Evolutionary conservation across 2,888 invertebrate genomes (phyloP).

Genomic region (Eudasyphora cyanicolor): DNA sequence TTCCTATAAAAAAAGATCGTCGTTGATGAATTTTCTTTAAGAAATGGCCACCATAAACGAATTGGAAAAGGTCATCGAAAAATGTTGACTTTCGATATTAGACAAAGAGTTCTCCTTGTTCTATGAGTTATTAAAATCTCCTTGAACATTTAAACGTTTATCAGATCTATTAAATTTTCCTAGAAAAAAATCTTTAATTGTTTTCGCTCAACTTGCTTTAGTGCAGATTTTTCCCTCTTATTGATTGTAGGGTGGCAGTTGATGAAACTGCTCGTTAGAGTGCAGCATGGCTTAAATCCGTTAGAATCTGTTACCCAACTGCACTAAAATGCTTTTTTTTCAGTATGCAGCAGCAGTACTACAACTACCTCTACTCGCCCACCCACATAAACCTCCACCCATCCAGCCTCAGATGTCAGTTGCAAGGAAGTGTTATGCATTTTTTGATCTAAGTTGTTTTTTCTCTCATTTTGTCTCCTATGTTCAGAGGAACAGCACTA

Average conservation of each 20-base stretch:
- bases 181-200: no score
- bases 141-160: no score
- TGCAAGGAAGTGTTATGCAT: not conserved
- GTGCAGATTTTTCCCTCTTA: not conserved
- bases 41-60: no score
- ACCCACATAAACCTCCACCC: not conserved
- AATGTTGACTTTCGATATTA: no score
- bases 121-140: no score
- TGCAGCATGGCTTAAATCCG: slow-evolving; percentile 5
- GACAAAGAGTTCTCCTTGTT: no score
- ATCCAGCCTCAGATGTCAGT: not conserved
- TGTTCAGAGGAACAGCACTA: not conserved
- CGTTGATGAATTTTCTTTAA: no score
- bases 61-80: no score
- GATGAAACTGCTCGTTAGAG: slow-evolving; percentile 3
- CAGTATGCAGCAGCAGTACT: no score
- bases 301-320: not conserved
- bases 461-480: not conserved
- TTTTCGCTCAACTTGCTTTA: not conserved
- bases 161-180: no score
- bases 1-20: no score
- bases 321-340: not conserved
- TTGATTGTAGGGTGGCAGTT: not conserved
- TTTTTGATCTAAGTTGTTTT: not conserved
- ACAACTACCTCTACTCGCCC: no score